These are phyloP conservation scores for Actinia tenebrosa DNA, from an alignment of 64 coral and sea anemone species.

Conservation along the genomic window DNA sequence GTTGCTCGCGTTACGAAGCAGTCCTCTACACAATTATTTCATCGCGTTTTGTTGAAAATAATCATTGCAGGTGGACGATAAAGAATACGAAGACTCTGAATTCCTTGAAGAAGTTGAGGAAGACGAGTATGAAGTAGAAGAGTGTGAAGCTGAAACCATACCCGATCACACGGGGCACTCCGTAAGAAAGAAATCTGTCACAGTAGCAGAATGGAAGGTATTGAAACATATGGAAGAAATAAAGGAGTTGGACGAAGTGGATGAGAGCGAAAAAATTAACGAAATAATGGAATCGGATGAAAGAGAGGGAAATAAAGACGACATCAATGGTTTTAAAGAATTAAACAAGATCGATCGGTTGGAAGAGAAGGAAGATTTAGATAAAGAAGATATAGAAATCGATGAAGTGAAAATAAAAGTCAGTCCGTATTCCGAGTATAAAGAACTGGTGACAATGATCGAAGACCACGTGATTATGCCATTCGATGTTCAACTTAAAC, in stretches of 20 bases:
- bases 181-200: background rate
- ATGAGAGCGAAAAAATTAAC: background rate
- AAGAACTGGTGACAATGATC: slow-evolving; percentile 2
- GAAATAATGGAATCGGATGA: background rate
- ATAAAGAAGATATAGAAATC: background rate
- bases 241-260: background rate
- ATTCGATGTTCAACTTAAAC: background rate
- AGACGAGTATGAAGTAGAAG: background rate
- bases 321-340: background rate
- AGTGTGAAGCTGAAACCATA: background rate
- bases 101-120: slow-evolving; percentile 5
- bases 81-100: background rate
- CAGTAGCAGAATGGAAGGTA: background rate
- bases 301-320: background rate
- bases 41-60: background rate
- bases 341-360: background rate
- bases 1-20: background rate
- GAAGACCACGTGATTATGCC: slow-evolving; percentile 25
- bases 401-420: background rate
- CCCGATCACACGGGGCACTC: background rate
- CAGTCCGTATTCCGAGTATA: background rate
- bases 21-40: background rate
- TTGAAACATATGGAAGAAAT: background rate
- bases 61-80: background rate
- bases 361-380: background rate